phyloP scores from a whole-genome alignment of 53 echinoderm and acorn worm genomes.

The Actinopyga echinites region DNA sequence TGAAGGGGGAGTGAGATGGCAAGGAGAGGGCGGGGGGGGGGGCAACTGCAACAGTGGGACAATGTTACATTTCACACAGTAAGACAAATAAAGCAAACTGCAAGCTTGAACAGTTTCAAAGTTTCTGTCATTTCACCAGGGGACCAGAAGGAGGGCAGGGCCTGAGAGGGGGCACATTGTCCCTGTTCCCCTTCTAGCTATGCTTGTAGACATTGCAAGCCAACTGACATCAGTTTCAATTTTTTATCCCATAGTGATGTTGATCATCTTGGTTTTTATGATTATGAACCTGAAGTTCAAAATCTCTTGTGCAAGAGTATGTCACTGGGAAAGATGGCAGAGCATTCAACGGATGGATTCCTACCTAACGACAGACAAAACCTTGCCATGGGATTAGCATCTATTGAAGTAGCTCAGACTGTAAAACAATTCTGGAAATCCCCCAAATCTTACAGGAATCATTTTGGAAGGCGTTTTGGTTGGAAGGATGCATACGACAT shows the following conservation, averaged over 20 bases:
- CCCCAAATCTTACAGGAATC: conserved; percentile 44
- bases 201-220: too few species aligned
- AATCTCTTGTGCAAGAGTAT: conserved; percentile 68
- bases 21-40: too few species aligned
- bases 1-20: too few species aligned
- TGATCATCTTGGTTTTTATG: conserved; percentile 67
- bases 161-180: too few species aligned
- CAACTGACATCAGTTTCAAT: too few species aligned
- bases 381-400: conserved; percentile 81
- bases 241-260: conserved; percentile 68
- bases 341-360: conserved; percentile 87
- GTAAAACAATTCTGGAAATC: conserved; percentile 65
- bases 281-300: conserved; percentile 62
- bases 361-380: conserved; percentile 72
- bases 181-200: too few species aligned
- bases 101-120: too few species aligned
- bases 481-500: conserved; percentile 87
- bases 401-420: conserved; percentile 82
- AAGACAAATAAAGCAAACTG: too few species aligned
- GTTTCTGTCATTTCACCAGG: too few species aligned
- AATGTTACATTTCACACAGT: too few species aligned
- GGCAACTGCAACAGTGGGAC: too few species aligned
- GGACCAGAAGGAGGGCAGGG: too few species aligned
- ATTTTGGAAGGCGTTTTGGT: conserved; percentile 70
- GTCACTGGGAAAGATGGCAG: conserved; percentile 65